Conservation (phyloP, 2,113 vertebrate genomes). For the Psittacus erithacus region DNA sequence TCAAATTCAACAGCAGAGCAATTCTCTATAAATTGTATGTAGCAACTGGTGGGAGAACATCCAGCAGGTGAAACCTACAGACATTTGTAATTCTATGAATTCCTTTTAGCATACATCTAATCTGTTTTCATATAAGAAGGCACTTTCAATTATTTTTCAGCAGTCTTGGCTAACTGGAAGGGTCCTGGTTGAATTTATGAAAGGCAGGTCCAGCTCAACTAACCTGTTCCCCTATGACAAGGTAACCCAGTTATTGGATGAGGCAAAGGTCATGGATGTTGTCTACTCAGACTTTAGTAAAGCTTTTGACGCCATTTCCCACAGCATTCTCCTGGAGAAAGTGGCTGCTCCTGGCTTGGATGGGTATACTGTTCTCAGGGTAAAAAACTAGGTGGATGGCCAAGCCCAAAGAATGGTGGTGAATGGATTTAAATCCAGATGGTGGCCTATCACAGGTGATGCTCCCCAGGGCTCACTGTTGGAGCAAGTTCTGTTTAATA, state of each 20-base stretch:
- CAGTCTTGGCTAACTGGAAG: not conserved
- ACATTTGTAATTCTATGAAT: not conserved
- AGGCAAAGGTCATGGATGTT: not conserved
- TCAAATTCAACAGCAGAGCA: conserved; percentile 5
- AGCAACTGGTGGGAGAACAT: not conserved
- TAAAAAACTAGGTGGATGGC: not conserved
- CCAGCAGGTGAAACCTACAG: not conserved
- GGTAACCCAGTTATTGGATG: not conserved
- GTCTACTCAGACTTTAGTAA: not conserved
- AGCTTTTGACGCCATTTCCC: not conserved
- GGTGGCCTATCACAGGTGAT: not conserved
- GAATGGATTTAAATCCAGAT: not conserved
- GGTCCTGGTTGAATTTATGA: not conserved
- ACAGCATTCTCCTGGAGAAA: not conserved
- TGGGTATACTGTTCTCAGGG: not conserved
- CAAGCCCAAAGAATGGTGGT: not conserved
- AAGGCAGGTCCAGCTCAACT: not conserved
- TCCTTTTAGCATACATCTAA: not conserved
- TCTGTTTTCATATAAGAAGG: not conserved
- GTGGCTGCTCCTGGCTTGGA: not conserved
- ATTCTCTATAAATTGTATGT: not conserved
- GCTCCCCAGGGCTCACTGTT: not conserved
- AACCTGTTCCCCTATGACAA: not conserved
- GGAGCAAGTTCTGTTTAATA: not conserved
- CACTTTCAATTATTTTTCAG: not conserved